phyloP scores from a whole-genome alignment of 2,797 vertebrate genomes.

The Chelidonichthys spinosus region DNA sequence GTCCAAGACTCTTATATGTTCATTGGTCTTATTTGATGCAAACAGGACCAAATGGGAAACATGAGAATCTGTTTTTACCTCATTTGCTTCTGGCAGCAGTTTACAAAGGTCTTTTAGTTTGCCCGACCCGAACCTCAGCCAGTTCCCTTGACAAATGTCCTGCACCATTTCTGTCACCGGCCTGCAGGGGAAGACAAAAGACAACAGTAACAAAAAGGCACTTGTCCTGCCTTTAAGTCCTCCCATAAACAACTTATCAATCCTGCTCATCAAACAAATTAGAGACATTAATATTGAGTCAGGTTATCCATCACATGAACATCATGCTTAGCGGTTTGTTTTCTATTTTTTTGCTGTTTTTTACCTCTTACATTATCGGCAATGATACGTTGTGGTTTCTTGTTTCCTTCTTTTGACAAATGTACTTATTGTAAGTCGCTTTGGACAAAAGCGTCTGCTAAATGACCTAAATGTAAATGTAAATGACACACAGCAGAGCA shows the following conservation, averaged over 20 bases:
- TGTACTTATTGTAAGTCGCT: too few species aligned
- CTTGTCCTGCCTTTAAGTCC: background rate
- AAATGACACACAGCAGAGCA: background rate
- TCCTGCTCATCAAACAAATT: background rate
- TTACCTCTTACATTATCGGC: too few species aligned
- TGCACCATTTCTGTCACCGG: conserved; percentile 80
- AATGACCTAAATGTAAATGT: too few species aligned
- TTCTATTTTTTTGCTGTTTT: background rate
- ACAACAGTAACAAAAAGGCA: background rate
- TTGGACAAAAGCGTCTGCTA: too few species aligned
- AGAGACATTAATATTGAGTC: background rate
- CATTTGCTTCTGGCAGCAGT: conserved; percentile 84
- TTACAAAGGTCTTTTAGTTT: conserved; percentile 85
- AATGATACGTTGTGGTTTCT: too few species aligned
- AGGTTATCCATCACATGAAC: background rate
- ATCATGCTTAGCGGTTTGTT: background rate
- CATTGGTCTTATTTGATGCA: background rate
- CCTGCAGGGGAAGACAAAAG: conserved; percentile 76
- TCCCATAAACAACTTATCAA: background rate
- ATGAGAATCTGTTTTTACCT: conserved; percentile 73
- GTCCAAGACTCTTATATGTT: background rate
- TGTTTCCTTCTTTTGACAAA: too few species aligned
- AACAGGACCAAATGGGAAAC: background rate
- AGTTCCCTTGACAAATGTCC: conserved; percentile 81
- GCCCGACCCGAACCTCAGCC: conserved; percentile 79